phyloP scores from a whole-genome alignment of 1,140 invertebrate species.

The Nomia melanderi region DNA sequence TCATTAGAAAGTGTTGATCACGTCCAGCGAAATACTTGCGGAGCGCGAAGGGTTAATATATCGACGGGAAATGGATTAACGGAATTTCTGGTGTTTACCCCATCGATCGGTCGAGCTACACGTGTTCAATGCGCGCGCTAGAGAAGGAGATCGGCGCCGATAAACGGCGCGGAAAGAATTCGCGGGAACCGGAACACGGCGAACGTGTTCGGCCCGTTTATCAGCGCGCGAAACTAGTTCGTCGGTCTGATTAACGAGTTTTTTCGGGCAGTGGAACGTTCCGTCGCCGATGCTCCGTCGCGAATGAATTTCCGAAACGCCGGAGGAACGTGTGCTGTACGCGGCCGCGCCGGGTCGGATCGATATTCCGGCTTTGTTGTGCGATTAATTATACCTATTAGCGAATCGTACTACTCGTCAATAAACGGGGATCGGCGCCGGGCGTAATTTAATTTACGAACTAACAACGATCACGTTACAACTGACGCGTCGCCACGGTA shows the following conservation, averaged over 20 bases:
- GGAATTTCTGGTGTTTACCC: too few relatives aligned
- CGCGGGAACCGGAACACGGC: too few relatives aligned
- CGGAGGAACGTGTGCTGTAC: background rate
- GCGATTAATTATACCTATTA: constrained; percentile 64
- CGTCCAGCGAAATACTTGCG: too few relatives aligned
- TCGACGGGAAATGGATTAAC: too few relatives aligned
- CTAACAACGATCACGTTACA: constrained; percentile 49
- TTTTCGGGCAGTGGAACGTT: constrained; percentile 32
- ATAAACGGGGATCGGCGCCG: constrained; percentile 45
- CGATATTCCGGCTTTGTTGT: constrained; percentile 56
- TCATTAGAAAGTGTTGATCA: too few relatives aligned
- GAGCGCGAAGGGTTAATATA: too few relatives aligned
- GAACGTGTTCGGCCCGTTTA: background rate
- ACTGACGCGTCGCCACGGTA: constrained; percentile 40
- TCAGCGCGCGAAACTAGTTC: constrained; percentile 24
- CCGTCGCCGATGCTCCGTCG: background rate
- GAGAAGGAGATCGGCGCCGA: background rate
- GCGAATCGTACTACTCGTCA: constrained; percentile 49
- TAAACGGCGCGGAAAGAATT: background rate
- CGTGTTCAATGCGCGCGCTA: too few relatives aligned
- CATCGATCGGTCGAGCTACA: too few relatives aligned
- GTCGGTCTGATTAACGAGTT: constrained; percentile 43
- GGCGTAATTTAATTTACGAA: constrained; percentile 60
- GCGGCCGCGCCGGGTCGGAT: constrained; percentile 2
- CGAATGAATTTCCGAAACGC: background rate